Percentiles rank a stretch among this genome's conserved stretches.
These are phyloP conservation scores for Eupeodes luniger DNA, from an alignment of 2,888 invertebrate species.

Conservation along the genomic window DNA sequence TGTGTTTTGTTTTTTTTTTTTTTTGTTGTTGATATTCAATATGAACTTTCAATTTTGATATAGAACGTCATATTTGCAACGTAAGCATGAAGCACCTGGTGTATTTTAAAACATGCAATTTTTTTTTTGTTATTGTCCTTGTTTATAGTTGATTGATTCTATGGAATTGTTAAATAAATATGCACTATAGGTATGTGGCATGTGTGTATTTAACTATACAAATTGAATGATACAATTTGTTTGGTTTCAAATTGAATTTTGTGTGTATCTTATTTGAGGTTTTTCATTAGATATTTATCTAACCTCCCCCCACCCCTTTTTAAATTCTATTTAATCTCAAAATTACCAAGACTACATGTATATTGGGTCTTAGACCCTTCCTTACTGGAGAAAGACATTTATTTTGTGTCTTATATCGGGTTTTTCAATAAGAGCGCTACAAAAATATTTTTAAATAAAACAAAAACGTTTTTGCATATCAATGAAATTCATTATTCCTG, in stretches of 20 bases:
- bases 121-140: neutral
- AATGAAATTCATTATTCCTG: too few species aligned
- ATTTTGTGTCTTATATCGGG: too few species aligned
- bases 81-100: neutral
- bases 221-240: neutral
- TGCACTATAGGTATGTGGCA: neutral
- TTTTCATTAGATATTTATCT: neutral
- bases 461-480: too few species aligned
- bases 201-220: neutral
- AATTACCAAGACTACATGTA: too few species aligned
- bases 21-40: neutral
- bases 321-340: too few species aligned
- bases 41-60: conserved; percentile 9
- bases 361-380: too few species aligned
- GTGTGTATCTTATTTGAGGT: neutral
- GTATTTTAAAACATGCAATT: conserved; percentile 28
- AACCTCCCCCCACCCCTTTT: too few species aligned
- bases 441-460: too few species aligned
- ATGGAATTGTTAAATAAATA: neutral
- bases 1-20: too few species aligned
- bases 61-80: neutral
- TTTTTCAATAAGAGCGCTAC: too few species aligned
- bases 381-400: too few species aligned
- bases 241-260: neutral
- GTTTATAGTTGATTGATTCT: conserved; percentile 27